These are phyloP conservation scores for Aepyceros melampus DNA, from an alignment of 2,113 vertebrate species.

Conservation along the genomic window DNA sequence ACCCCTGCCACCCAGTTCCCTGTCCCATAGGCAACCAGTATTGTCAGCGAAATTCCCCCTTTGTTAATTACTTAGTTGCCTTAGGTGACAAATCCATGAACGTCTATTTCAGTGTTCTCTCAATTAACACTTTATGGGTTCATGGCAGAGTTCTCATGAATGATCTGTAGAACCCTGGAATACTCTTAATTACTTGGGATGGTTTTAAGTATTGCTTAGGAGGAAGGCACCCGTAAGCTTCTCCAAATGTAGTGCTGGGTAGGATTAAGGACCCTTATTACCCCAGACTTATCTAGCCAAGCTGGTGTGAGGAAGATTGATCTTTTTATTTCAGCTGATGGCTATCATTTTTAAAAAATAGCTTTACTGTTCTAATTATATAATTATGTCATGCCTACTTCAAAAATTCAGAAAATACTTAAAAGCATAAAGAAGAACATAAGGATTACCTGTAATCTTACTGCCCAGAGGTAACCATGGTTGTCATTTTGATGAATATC, in stretches of 20 bases:
- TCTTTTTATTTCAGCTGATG: constrained; percentile 17
- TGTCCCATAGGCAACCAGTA: not conserved
- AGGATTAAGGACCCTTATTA: not conserved
- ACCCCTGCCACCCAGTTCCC: not conserved
- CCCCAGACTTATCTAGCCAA: not conserved
- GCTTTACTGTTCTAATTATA: constrained; percentile 1
- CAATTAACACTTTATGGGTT: constrained; percentile 25
- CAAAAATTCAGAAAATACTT: constrained; percentile 18
- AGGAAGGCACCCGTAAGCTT: not conserved
- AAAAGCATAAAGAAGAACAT: constrained; percentile 26
- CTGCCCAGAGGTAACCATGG: not conserved
- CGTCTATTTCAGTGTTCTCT: constrained; percentile 18
- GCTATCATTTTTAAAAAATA: not conserved
- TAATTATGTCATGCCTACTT: constrained; percentile 24
- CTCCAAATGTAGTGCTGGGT: not conserved
- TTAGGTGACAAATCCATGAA: constrained; percentile 27
- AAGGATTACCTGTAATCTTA: constrained; percentile 21
- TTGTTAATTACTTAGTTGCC: constrained; percentile 30
- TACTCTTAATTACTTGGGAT: constrained; percentile 38
- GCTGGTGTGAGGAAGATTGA: not conserved
- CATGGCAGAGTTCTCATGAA: constrained; percentile 15
- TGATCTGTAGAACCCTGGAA: constrained; percentile 5
- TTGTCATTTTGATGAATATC: constrained; percentile 49
- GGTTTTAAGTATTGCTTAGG: constrained; percentile 2
- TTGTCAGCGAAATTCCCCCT: not conserved